Conservation (phyloP, 2,113 vertebrate species). For the Malurus cyaneus region DNA sequence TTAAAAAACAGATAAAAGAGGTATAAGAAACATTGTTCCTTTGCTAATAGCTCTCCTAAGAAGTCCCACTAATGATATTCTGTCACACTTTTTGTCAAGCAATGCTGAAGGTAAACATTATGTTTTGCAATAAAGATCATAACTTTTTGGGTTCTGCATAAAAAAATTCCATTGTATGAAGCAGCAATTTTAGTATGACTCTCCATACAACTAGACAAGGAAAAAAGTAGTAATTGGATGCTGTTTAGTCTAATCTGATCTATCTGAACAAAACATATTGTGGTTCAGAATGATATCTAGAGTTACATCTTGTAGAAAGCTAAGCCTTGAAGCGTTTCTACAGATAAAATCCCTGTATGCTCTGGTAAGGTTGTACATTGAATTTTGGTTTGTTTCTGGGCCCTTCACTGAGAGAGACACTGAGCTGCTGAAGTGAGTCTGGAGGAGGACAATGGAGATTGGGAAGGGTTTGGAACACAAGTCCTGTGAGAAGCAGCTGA, state of each 20-base stretch:
- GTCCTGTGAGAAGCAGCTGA: not conserved
- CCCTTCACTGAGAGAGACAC: not conserved
- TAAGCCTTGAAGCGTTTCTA: not conserved
- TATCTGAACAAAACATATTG: not conserved
- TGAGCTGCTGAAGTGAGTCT: rapidly evolving
- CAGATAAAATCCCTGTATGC: not conserved
- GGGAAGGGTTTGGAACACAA: not conserved
- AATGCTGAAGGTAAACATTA: not conserved
- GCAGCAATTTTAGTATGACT: not conserved
- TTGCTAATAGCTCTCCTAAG: not conserved
- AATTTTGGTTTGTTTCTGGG: not conserved
- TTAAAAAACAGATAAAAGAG: not conserved
- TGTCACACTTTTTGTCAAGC: not conserved
- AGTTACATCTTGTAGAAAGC: not conserved
- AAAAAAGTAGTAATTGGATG: not conserved
- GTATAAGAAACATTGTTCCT: not conserved
- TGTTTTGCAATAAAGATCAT: not conserved
- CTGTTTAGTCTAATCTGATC: not conserved
- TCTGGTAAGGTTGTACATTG: too few species aligned
- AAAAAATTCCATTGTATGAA: not conserved
- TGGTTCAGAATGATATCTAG: not conserved
- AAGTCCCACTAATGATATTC: not conserved
- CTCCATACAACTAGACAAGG: not conserved
- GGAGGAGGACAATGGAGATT: not conserved
- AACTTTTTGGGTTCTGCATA: not conserved